phyloP scores from a whole-genome alignment of 2,797 vertebrate genomes.

The Enteromius mattozi region DNA sequence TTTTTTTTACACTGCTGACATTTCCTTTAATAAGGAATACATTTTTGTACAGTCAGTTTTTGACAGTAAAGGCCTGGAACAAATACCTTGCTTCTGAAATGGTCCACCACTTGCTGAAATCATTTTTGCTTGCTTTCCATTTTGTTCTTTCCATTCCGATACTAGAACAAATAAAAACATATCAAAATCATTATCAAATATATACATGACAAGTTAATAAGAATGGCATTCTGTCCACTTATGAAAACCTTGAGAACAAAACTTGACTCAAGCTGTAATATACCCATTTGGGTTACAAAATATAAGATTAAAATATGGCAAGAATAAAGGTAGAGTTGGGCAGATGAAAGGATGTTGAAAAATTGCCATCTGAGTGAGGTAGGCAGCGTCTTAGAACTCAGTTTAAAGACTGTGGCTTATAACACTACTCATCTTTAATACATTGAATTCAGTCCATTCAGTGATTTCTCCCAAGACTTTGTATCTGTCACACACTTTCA shows the following conservation, averaged over 20 bases:
- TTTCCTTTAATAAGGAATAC: not conserved
- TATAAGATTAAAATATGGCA: not conserved
- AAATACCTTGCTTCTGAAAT: slow-evolving; percentile 2
- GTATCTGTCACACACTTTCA: not conserved
- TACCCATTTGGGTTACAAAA: not conserved
- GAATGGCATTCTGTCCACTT: not conserved
- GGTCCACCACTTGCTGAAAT: not conserved
- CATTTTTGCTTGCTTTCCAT: not conserved
- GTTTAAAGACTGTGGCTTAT: not conserved
- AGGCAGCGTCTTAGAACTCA: not conserved
- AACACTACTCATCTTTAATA: not conserved
- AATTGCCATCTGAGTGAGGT: not conserved
- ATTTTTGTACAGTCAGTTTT: not conserved
- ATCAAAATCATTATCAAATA: not conserved
- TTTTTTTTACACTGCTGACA: slow-evolving; percentile 11
- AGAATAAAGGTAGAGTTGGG: not conserved
- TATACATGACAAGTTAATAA: not conserved
- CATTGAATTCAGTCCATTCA: not conserved
- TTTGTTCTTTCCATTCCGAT: not conserved
- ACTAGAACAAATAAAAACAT: not conserved
- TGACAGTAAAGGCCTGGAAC: slow-evolving; percentile 11
- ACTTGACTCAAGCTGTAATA: not conserved
- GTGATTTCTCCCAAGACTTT: not conserved
- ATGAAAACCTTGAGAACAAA: not conserved
- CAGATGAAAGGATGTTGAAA: not conserved